Base-by-base conservation (phyloP, 2,888 invertebrate genomes). In the Sabatieria punctata region DNA sequence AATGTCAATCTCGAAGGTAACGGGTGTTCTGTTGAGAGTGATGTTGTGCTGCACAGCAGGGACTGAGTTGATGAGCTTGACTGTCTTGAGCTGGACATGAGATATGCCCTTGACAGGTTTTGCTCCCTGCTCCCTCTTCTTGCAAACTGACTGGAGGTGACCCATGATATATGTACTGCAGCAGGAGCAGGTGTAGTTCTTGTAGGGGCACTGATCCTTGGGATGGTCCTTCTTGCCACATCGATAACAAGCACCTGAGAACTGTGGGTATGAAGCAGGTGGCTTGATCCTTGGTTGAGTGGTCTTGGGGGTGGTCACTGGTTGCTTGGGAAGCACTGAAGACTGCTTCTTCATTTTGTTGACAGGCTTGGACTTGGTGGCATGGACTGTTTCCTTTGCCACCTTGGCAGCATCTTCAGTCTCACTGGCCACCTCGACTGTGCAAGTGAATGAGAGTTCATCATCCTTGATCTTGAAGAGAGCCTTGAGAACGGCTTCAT, bases 391-490 rank as follows among this genome's bases (percentile, higher is more conserved):
- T 15, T 51, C 51, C 43, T 53, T 53, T n/a, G 43, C 51, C 22
- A 51, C 53, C 21, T 40, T 50, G 4, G 50, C 52, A 6, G 53
- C 52, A 26, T 52, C 51, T 33, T 51, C 53, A 13, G 52, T 53
- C 35, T 54, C 50, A 38, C 44, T 27, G 21, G 53, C 53, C 15
- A 54, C 36, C 30, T 53, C 25, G 23, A 54, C 36, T 25, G 50
- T 50, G 19, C 36, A 23, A 26, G 37, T 42, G 26, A 51, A 53
- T 19, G 30, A 27, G 23, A 54, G 45, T 19, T 45, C 51, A 21
- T 41, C 42, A 24, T 47, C 53, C 37, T 51, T 51, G 36, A 51
- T 27, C 26, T 53, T 46, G 50, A 51, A 51, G n/a, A 51, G 25
- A 15, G 51, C 51, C 38, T 51, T 51, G 19, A 54, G 44, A 11